Percentiles rank a stretch among this genome's conserved stretches.
Evolutionary conservation across 2,113 vertebrate genomes (phyloP).

Genomic region (Malurus elegans): DNA sequence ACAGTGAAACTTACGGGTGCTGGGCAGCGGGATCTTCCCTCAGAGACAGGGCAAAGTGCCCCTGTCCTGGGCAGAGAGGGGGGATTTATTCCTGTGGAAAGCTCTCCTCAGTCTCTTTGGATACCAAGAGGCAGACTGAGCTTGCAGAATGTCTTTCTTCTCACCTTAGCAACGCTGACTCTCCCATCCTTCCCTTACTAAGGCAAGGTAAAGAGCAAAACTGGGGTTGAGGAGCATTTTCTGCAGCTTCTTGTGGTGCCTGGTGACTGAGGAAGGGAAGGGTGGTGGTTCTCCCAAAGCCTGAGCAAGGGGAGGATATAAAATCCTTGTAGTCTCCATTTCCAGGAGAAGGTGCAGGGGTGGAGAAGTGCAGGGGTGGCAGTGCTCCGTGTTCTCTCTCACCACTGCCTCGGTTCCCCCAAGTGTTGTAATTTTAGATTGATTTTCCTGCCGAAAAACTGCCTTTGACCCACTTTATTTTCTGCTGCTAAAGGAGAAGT

Average conservation of each 20-base stretch:
- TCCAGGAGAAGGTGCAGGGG: background rate
- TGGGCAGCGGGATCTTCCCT: background rate
- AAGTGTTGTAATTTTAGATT: slow-evolving; percentile 10
- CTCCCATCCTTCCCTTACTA: background rate
- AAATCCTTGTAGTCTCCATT: background rate
- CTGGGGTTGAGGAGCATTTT: background rate
- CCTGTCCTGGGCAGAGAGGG: background rate
- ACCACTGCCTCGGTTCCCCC: background rate
- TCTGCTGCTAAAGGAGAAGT: background rate
- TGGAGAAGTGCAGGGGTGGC: background rate
- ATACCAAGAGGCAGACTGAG: background rate
- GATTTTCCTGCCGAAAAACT: slow-evolving; percentile 33
- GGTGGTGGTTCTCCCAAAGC: background rate
- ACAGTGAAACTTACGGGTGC: background rate
- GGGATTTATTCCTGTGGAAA: background rate
- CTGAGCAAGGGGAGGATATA: background rate
- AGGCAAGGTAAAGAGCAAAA: background rate
- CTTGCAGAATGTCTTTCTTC: background rate
- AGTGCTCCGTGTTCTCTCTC: background rate
- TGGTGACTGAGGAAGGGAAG: background rate
- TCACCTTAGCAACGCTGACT: background rate
- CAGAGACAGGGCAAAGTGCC: background rate
- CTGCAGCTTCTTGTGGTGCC: background rate
- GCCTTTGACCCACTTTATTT: slow-evolving; percentile 40
- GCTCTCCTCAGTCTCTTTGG: background rate